Conservation (phyloP, 2,797 vertebrate genomes). For the Falco columbarius region DNA sequence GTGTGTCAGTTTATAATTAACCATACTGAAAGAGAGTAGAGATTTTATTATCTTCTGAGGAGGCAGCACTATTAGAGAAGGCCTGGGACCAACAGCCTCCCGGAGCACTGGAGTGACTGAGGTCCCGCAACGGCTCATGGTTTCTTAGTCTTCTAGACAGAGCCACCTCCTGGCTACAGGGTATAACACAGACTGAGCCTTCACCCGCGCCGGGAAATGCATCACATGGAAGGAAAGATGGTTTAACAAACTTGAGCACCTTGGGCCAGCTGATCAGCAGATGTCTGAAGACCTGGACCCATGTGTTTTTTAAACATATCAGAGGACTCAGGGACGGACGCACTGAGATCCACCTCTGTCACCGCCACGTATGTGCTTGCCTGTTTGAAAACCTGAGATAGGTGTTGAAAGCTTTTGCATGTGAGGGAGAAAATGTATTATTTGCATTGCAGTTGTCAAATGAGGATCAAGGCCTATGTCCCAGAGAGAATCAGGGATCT, state of each 20-base stretch:
- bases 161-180: neutral
- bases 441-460: neutral
- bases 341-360: neutral
- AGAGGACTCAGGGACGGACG: neutral
- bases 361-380: fast-evolving
- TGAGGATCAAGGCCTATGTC: neutral
- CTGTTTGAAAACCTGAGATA: neutral
- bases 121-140: neutral
- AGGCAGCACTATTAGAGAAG: neutral
- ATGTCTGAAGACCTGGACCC: too few species aligned
- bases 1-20: neutral
- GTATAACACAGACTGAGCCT: neutral
- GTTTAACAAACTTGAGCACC: neutral
- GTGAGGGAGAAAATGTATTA: neutral
- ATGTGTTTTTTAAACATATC: neutral
- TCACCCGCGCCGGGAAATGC: neutral
- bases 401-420: neutral
- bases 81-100: fast-evolving
- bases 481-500: neutral
- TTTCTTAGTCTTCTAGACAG: neutral
- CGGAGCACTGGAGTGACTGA: fast-evolving
- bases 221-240: fast-evolving
- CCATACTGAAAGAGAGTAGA: neutral
- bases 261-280: neutral
- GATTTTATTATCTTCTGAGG: neutral